Percentiles rank a stretch among this genome's conserved stretches.
Conservation (phyloP, 2,888 invertebrate species). For the Venustoraphidia nigricollis region DNA sequence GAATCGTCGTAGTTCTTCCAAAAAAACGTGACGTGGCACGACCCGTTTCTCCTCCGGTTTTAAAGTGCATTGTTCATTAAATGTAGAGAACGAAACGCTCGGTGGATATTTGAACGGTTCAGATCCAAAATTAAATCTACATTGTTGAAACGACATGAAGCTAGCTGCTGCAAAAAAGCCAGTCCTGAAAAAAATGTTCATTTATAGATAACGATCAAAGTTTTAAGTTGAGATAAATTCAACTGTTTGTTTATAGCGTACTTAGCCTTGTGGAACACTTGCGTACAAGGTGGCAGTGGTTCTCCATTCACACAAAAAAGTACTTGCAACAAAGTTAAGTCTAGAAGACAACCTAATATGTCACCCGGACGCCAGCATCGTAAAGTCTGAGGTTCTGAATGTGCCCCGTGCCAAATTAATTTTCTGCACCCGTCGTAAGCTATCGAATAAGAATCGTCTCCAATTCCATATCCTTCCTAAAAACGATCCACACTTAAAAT, state of each 20-base stretch:
- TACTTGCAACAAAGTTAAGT: conserved; percentile 54
- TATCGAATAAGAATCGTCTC: conserved; percentile 77
- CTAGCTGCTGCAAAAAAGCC: conserved; percentile 92
- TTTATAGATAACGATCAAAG: not conserved
- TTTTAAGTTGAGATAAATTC: not conserved
- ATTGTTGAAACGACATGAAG: conserved; percentile 94
- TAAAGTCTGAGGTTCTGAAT: conserved; percentile 40
- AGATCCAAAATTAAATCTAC: conserved; percentile 82
- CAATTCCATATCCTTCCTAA: conserved; percentile 89
- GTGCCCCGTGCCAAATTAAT: conserved; percentile 80
- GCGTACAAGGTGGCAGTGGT: conserved; percentile 47
- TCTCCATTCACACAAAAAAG: conserved; percentile 74
- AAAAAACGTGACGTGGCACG: conserved; percentile 64
- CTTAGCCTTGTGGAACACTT: conserved; percentile 64
- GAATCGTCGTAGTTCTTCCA: conserved; percentile 56
- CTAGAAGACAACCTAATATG: conserved; percentile 69
- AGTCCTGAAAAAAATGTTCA: conserved; percentile 33
- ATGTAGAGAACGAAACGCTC: conserved; percentile 43
- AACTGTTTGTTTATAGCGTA: conserved; percentile 24
- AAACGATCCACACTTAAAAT: conserved; percentile 8
- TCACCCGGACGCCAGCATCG: conserved; percentile 73
- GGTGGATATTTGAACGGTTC: conserved; percentile 68
- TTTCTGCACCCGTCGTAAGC: conserved; percentile 88
- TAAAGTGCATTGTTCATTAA: conserved; percentile 65
- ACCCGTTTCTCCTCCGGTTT: conserved; percentile 61